Evolutionary conservation across 2,797 vertebrate genomes (phyloP).

Genomic region (Aeoliscus strigatus): DNA sequence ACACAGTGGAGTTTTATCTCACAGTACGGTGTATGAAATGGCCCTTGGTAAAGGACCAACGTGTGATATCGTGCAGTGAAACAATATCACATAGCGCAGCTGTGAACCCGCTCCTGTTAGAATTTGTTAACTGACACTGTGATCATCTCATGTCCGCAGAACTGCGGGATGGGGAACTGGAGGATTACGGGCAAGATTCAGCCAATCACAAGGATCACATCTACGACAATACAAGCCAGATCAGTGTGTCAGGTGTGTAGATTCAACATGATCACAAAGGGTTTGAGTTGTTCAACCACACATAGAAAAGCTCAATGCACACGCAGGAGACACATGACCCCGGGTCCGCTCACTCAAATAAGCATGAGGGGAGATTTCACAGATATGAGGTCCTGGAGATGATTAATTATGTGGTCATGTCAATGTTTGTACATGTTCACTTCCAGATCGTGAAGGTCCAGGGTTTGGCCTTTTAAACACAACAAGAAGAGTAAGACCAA

Average conservation of each 20-base stretch:
- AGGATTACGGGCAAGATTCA: conserved; percentile 72
- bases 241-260: conserved; percentile 38
- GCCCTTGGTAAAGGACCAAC: too few species aligned
- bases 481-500: conserved; percentile 85
- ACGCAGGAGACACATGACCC: too few species aligned
- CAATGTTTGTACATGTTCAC: background rate
- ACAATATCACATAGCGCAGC: background rate
- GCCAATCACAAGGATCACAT: conserved; percentile 70
- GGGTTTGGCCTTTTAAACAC: conserved; percentile 89
- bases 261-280: background rate
- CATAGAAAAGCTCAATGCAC: too few species aligned
- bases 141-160: conserved; percentile 46
- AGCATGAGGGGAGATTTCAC: too few species aligned
- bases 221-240: conserved; percentile 73
- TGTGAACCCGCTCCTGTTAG: too few species aligned
- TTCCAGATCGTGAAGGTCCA: conserved; percentile 69
- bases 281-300: too few species aligned
- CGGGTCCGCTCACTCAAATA: too few species aligned
- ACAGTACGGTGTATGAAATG: background rate
- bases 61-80: too few species aligned
- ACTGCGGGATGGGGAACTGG: conserved; percentile 72
- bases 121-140: background rate
- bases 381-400: background rate
- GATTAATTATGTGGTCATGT: conserved; percentile 1
- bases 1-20: conserved; percentile 21